Base-by-base conservation (phyloP, 2,797 vertebrate species). In the Octomys mimax region DNA sequence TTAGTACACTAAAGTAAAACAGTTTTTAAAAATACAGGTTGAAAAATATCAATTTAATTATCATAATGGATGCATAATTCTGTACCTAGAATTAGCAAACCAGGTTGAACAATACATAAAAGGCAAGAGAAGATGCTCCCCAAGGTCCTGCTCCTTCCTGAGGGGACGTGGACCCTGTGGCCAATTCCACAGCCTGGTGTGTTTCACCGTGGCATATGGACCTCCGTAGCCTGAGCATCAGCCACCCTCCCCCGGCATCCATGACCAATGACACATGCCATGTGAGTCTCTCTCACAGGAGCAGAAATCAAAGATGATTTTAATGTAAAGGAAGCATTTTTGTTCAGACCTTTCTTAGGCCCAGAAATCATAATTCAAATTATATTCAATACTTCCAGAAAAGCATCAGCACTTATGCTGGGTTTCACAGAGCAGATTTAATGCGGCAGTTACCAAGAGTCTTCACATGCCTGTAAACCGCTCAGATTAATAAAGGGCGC, bases 341-440 rank as follows among this genome's bases (percentile, higher is more conserved):
- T 96, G 19, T 66, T 21, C 89, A 93, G 94, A 73, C 66, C 9
- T 80, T 70, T 0, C 0, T 24, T 39, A 49, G 42, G 42, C 77
- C 68, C 92, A 75, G 42, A 96, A 92, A 71, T 28, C 36, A 19
- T 39, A 54, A 5, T 94, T 64, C 73, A 31, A 77, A 39, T 57
- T 83, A 88, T 75, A 93, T 78, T 96, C 79, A 87, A 73, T 81
- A 78, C 73, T 94, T 97, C 57, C 64, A 77, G 57, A 93, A 88
- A 94, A 94, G 95, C 83, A 52, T 42, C n/a, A 42, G 16, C 49
- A 4, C 49, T 75, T 57, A 42, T 0, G 33, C 52, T 36, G 52
- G 42, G 33, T 52, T 14, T 36, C 22, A 39, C 33, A 16, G 26
- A 4, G 46, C 36, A 31, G 31, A 2, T 18, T 85, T 59, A 39